phyloP scores from a whole-genome alignment of 2,888 invertebrate genomes.

The Tetranychus truncatus region DNA sequence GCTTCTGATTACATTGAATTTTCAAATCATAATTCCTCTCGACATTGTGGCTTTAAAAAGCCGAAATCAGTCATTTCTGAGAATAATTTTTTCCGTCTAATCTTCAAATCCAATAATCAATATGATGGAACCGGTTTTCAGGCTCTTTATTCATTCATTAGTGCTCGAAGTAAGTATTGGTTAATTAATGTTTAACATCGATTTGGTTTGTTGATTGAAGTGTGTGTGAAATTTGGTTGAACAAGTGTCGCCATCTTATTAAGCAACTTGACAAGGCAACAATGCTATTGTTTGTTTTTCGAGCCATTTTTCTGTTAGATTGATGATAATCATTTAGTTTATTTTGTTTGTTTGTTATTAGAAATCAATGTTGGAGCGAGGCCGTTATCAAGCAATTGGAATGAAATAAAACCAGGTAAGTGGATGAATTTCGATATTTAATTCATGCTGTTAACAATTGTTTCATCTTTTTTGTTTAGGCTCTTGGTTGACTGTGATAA shows the following conservation, averaged over 20 bases:
- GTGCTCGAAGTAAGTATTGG: neutral
- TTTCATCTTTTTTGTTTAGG: too few relatives aligned
- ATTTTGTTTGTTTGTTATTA: too few relatives aligned
- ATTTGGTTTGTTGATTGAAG: neutral
- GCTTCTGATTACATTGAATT: conserved; percentile 37
- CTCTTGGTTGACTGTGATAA: too few relatives aligned
- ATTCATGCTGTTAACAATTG: too few relatives aligned
- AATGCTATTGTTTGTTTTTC: neutral
- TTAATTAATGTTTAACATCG: neutral
- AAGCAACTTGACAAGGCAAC: too few relatives aligned
- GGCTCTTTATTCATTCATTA: conserved; percentile 60
- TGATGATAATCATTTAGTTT: too few relatives aligned
- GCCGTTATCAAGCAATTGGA: too few relatives aligned
- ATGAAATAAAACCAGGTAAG: too few relatives aligned
- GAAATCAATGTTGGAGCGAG: too few relatives aligned
- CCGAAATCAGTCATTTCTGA: conserved; percentile 47
- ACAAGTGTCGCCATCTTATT: too few relatives aligned
- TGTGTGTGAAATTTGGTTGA: too few relatives aligned
- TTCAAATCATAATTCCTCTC: conserved; percentile 70
- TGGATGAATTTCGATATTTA: too few relatives aligned
- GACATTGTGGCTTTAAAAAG: conserved; percentile 56
- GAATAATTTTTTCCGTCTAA: conserved; percentile 74
- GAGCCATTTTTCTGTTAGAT: neutral
- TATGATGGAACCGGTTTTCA: conserved; percentile 83
- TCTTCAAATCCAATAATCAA: conserved; percentile 76